Percentiles rank a stretch among this genome's conserved stretches.
These are phyloP conservation scores for Aphelenchoides besseyi DNA, from an alignment of 1,140 invertebrate species.

Conservation along the genomic window DNA sequence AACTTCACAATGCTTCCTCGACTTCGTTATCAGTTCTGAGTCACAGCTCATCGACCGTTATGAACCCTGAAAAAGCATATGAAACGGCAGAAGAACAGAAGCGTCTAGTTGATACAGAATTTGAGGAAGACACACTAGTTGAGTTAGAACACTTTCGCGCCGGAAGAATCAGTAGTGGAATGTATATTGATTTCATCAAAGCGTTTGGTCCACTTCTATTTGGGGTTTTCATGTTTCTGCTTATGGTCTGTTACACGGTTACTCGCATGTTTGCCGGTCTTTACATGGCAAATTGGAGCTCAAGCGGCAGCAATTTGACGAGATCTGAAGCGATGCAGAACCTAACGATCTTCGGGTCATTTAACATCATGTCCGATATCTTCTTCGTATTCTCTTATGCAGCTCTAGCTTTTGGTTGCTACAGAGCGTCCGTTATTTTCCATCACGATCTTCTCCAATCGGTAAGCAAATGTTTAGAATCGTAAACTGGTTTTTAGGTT, in stretches of 20 bases:
- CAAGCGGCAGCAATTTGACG: not conserved
- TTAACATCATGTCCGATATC: not conserved
- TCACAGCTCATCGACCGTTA: not conserved
- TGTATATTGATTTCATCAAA: not conserved
- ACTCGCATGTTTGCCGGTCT: not conserved
- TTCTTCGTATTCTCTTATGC: conserved; percentile 1
- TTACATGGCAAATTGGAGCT: conserved; percentile 3
- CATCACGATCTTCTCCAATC: not conserved
- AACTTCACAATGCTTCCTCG: not conserved
- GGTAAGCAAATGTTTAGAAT: too few species aligned
- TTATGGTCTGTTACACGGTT: not conserved
- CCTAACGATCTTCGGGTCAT: not conserved
- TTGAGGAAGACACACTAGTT: conserved; percentile 5
- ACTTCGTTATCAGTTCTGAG: not conserved
- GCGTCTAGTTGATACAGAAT: not conserved
- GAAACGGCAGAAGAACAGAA: conserved; percentile 2
- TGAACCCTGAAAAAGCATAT: not conserved
- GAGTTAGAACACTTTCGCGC: not conserved
- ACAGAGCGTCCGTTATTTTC: not conserved
- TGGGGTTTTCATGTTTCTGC: not conserved
- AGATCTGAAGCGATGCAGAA: not conserved
- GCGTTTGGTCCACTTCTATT: not conserved
- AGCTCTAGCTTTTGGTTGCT: not conserved
- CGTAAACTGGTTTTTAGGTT: too few species aligned
- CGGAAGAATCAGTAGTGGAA: not conserved